Evolutionary conservation across 2,888 invertebrate genomes (phyloP).

Genomic region (Catonia carolina): DNA sequence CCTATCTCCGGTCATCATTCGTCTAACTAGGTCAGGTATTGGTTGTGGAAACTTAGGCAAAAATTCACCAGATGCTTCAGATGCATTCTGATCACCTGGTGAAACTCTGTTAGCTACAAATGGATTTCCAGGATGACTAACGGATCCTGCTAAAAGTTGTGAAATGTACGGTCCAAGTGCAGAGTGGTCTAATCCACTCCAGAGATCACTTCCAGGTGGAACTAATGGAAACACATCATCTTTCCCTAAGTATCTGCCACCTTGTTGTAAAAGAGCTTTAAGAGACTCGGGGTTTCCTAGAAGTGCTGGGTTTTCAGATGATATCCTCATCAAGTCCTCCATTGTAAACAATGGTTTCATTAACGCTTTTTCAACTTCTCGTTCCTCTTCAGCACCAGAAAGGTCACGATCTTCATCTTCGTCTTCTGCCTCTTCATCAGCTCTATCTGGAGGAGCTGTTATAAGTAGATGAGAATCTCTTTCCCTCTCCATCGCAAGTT

Average conservation of each 20-base stretch:
- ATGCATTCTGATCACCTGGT: conserved; percentile 29
- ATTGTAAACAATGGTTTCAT: conserved; percentile 51
- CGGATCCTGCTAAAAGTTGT: conserved; percentile 33
- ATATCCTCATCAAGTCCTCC: conserved; percentile 53
- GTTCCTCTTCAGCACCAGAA: conserved; percentile 40
- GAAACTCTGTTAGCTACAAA: conserved; percentile 45
- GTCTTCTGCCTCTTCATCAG: conserved; percentile 30
- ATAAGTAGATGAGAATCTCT: conserved; percentile 54
- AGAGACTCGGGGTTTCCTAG: conserved; percentile 46
- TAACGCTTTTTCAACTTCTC: conserved; percentile 46
- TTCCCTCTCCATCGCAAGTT: conserved; percentile 64
- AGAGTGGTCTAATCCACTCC: conserved; percentile 43
- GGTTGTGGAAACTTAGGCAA: conserved; percentile 32
- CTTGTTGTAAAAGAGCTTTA: conserved; percentile 47
- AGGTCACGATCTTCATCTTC: conserved; percentile 47
- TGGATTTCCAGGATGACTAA: conserved; percentile 35
- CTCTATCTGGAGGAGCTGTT: conserved; percentile 37
- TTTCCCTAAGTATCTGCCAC: conserved; percentile 40
- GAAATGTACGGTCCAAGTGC: conserved; percentile 45
- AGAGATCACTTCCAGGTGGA: conserved; percentile 28
- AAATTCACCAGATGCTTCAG: conserved; percentile 39
- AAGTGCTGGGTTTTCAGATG: conserved; percentile 38
- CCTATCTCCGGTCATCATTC: conserved; percentile 51
- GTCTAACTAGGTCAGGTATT: conserved; percentile 51
- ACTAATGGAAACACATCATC: conserved; percentile 26